Evolutionary conservation across 1,140 invertebrate genomes (phyloP).

Genomic region (Brachionus rubens): DNA sequence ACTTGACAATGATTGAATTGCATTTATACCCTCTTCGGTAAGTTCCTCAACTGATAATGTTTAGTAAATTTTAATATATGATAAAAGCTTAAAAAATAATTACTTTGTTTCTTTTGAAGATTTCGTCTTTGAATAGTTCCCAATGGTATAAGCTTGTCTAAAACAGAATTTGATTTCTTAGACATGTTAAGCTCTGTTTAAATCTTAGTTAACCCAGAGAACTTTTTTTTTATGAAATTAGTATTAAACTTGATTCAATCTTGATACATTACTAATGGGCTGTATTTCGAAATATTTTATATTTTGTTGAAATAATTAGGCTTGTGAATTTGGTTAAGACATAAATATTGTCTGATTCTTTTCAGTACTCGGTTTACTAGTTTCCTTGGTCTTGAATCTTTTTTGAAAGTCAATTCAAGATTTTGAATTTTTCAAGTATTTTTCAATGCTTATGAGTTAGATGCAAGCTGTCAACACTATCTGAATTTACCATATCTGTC

Average conservation of each 20-base stretch:
- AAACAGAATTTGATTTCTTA: constrained; percentile 19
- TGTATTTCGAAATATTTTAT: too few relatives aligned
- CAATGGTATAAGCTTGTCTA: constrained; percentile 39
- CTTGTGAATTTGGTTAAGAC: neutral
- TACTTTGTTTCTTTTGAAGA: constrained; percentile 28
- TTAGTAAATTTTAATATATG: neutral
- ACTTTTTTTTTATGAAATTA: too few relatives aligned
- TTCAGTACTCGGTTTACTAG: too few relatives aligned
- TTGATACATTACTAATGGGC: too few relatives aligned
- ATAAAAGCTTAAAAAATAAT: neutral
- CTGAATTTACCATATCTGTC: too few relatives aligned
- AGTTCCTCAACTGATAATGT: constrained; percentile 17
- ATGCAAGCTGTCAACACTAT: too few relatives aligned
- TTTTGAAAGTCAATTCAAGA: too few relatives aligned
- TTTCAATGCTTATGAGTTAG: too few relatives aligned
- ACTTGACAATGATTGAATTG: constrained; percentile 25
- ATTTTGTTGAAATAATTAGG: constrained; percentile 1
- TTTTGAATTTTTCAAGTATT: too few relatives aligned
- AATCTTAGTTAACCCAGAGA: too few relatives aligned
- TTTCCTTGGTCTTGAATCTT: too few relatives aligned
- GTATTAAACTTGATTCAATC: too few relatives aligned
- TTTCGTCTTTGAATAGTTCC: constrained; percentile 34
- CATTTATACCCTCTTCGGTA: constrained; percentile 35
- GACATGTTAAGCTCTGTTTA: neutral
- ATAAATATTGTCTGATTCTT: neutral